Evolutionary conservation across 2,113 vertebrate species (phyloP).

Genomic region (Entosphenus tridentatus): DNA sequence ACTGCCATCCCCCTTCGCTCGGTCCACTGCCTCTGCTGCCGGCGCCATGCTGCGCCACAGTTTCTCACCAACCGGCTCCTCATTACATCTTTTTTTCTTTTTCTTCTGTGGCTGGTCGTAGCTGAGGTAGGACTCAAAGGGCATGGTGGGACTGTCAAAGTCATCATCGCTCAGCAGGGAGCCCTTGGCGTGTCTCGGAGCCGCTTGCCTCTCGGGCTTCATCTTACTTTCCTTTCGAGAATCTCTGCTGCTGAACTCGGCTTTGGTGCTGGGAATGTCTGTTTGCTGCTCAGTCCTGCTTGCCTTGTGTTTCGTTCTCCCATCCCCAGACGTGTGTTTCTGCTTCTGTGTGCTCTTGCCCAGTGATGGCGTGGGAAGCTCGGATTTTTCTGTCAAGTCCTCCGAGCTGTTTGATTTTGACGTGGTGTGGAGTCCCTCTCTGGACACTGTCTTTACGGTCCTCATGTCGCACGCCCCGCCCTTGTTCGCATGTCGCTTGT

Average conservation of each 20-base stretch:
- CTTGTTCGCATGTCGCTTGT: too few relatives aligned
- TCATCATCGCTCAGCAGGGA: slow-evolving; percentile 27
- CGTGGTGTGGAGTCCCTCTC: too few relatives aligned
- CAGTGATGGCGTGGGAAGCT: too few relatives aligned
- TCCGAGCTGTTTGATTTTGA: too few relatives aligned
- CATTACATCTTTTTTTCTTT: slow-evolving; percentile 38
- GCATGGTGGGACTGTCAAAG: slow-evolving; percentile 55
- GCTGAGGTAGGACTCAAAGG: slow-evolving; percentile 85
- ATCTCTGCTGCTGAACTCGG: not conserved
- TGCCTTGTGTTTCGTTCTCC: not conserved
- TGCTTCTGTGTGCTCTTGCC: not conserved
- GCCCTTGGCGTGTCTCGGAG: not conserved
- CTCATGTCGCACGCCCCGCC: too few relatives aligned
- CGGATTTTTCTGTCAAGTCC: too few relatives aligned
- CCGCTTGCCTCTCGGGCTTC: not conserved
- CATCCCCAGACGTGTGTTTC: not conserved
- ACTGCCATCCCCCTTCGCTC: too few relatives aligned
- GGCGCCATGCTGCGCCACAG: too few relatives aligned
- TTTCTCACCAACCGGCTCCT: too few relatives aligned
- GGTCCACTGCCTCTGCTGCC: too few relatives aligned
- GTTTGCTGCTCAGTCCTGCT: not conserved
- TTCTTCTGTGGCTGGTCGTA: slow-evolving; percentile 63
- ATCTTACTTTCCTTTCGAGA: slow-evolving; percentile 3
- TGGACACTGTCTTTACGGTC: too few relatives aligned
- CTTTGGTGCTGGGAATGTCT: not conserved